These are phyloP conservation scores for Maccullochella peelii DNA, from an alignment of 2,113 vertebrate species.

Conservation along the genomic window DNA sequence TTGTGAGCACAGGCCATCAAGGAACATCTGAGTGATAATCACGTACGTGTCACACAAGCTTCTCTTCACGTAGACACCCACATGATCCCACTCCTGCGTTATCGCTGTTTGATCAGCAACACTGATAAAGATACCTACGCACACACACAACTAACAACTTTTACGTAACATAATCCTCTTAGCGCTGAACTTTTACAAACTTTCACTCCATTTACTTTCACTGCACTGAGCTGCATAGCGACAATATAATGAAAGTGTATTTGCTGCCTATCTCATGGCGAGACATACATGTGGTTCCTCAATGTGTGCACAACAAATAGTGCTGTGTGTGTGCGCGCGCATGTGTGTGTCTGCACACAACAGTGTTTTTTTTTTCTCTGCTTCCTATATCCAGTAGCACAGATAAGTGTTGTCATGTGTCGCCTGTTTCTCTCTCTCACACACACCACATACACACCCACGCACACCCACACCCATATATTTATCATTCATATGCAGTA, in stretches of 20 bases:
- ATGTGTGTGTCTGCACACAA: not conserved
- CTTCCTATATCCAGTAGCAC: not conserved
- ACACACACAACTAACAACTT: slow-evolving; percentile 20
- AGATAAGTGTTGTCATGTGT: slow-evolving; percentile 7
- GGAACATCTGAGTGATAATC: slow-evolving; percentile 23
- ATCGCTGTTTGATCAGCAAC: slow-evolving; percentile 40
- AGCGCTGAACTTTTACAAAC: slow-evolving; percentile 31
- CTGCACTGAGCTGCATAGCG: not conserved
- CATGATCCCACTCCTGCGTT: slow-evolving; percentile 32
- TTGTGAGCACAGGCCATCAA: not conserved
- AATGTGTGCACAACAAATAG: slow-evolving; percentile 13
- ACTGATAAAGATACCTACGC: slow-evolving; percentile 40
- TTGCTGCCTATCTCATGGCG: slow-evolving; percentile 5
- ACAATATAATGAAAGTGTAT: slow-evolving; percentile 2
- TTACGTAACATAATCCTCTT: slow-evolving; percentile 42
- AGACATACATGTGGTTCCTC: slow-evolving; percentile 32
- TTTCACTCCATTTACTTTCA: slow-evolving; percentile 15
- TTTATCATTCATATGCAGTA: not conserved
- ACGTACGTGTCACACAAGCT: not conserved
- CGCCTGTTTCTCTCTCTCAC: not conserved
- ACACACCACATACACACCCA: not conserved
- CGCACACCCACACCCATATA: not conserved
- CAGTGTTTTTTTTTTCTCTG: slow-evolving; percentile 9
- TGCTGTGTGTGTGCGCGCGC: not conserved
- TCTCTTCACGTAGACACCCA: slow-evolving; percentile 59